phyloP scores from a whole-genome alignment of 2,113 vertebrate genomes.

The Alectura lathami region DNA sequence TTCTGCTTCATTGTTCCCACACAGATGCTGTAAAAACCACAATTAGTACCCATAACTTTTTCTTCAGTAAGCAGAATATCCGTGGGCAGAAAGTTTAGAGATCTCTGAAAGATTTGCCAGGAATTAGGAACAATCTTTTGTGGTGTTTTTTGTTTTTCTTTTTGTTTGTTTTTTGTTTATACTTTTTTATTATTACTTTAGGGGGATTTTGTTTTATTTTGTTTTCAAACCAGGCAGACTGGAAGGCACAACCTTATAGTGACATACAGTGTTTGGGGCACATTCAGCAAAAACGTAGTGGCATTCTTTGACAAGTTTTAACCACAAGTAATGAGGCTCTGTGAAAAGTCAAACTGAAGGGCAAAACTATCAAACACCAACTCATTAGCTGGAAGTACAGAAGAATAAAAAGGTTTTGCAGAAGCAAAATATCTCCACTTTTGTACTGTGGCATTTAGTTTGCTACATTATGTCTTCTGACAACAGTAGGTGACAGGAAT shows the following conservation, averaged over 20 bases:
- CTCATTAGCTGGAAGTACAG: not conserved
- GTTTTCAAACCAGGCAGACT: not conserved
- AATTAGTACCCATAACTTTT: not conserved
- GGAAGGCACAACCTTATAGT: not conserved
- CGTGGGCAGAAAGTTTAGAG: not conserved
- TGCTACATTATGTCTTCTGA: not conserved
- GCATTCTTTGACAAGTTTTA: not conserved
- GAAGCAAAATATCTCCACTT: not conserved
- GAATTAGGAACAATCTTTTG: accelerated
- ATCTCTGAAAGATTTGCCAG: not conserved
- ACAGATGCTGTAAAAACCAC: not conserved
- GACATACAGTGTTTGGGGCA: not conserved
- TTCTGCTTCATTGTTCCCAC: not conserved
- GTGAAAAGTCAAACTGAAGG: not conserved
- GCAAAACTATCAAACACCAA: not conserved
- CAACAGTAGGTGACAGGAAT: not conserved
- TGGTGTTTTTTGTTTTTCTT: not conserved
- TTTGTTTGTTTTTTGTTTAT: accelerated
- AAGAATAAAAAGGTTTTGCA: not conserved
- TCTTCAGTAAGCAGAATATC: not conserved
- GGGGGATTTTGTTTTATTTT: not conserved
- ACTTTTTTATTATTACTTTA: no score
- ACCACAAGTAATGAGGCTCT: not conserved
- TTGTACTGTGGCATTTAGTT: not conserved
- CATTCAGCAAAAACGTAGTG: not conserved